Conservation (phyloP, 2,888 invertebrate species). For the Rhagonycha fulva region DNA sequence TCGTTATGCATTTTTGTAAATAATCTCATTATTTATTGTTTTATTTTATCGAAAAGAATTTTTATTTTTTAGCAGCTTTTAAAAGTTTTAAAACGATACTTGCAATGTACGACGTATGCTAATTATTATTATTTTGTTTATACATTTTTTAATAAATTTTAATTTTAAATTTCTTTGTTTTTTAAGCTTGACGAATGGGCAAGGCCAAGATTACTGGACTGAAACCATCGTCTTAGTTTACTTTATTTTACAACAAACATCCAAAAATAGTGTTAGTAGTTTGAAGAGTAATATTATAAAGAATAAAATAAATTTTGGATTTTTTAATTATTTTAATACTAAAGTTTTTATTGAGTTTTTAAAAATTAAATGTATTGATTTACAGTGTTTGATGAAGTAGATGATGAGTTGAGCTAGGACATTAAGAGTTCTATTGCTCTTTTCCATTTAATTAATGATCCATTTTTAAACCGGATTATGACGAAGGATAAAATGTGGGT, state of each 20-base stretch:
- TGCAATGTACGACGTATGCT: not conserved
- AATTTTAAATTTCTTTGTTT: not conserved
- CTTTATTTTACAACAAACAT: not conserved
- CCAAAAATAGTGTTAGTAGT: not conserved
- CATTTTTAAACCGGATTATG: no score
- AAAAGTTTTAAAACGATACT: not conserved
- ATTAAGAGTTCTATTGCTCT: no score
- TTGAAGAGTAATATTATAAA: no score
- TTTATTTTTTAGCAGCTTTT: not conserved
- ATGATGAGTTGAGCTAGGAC: no score
- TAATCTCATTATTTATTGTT: not conserved
- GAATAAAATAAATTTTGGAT: not conserved
- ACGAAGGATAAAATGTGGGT: no score
- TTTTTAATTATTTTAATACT: not conserved
- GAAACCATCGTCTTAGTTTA: not conserved
- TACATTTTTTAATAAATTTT: not conserved
- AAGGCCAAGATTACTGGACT: not conserved
- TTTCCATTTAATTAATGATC: no score
- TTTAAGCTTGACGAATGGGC: not conserved
- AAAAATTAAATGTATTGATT: no score
- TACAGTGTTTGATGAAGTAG: no score
- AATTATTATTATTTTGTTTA: not conserved
- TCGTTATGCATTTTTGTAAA: not conserved
- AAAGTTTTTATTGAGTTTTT: no score
- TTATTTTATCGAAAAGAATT: not conserved